phyloP scores from a whole-genome alignment of 2,113 vertebrate species.

The Carassius carassius region DNA sequence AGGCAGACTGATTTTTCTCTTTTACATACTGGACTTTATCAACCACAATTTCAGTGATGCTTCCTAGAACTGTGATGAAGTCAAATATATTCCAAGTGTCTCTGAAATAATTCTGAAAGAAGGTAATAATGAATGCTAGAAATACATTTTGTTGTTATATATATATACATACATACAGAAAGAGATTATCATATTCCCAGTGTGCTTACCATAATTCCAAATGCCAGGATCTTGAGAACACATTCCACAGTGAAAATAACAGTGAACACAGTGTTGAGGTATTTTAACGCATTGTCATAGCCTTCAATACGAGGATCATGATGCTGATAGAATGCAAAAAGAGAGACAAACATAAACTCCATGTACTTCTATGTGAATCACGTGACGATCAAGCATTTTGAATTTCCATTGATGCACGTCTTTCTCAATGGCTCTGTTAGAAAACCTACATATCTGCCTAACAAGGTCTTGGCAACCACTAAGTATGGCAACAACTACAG shows the following conservation, averaged over 20 bases:
- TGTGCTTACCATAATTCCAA: conserved; percentile 91
- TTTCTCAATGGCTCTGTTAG: too few relatives aligned
- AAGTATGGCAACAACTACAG: too few relatives aligned
- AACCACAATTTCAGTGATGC: conserved; percentile 95
- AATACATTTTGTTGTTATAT: neutral
- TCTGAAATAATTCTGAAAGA: conserved; percentile 92
- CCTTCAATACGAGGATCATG: conserved; percentile 83
- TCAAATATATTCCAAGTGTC: conserved; percentile 99
- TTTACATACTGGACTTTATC: conserved; percentile 64
- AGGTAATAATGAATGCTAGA: neutral
- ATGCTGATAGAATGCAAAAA: conserved; percentile 77
- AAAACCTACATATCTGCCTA: too few relatives aligned
- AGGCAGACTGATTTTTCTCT: conserved; percentile 54
- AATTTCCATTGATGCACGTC: too few relatives aligned
- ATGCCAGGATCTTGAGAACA: conserved; percentile 94
- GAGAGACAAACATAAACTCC: conserved; percentile 17
- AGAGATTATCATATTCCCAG: neutral
- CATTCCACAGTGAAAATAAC: conserved; percentile 97
- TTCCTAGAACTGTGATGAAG: conserved; percentile 97
- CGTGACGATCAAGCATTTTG: too few relatives aligned
- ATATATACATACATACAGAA: too few relatives aligned
- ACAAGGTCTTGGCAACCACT: too few relatives aligned
- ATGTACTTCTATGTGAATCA: too few relatives aligned
- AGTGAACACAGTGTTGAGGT: conserved; percentile 96
- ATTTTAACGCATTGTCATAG: conserved; percentile 90